These are phyloP conservation scores for Entomobrya proxima DNA, from an alignment of 2,888 invertebrate genomes.

Conservation along the genomic window DNA sequence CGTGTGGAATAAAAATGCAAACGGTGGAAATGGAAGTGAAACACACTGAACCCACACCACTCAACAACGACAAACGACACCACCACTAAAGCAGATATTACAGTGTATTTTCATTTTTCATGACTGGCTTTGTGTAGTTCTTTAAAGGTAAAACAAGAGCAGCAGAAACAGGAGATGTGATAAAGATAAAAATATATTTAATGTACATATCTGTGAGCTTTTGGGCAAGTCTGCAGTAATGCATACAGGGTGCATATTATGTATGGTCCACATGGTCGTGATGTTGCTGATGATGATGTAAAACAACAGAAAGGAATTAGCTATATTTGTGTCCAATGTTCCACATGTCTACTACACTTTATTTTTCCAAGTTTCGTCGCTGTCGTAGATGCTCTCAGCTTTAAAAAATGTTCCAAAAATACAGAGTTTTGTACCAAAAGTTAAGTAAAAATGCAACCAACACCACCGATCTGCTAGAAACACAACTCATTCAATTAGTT, in stretches of 20 bases:
- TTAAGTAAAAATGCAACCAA: conserved; percentile 7
- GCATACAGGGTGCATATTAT: not conserved
- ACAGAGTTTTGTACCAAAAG: not conserved
- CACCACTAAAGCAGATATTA: not conserved
- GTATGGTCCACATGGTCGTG: conserved; percentile 7
- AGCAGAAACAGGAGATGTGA: conserved; percentile 34
- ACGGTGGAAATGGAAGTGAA: conserved; percentile 51
- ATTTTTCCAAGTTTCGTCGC: not conserved
- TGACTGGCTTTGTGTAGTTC: too few species aligned
- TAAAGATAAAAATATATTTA: conserved; percentile 35
- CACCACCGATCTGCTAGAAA: not conserved
- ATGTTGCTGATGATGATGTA: conserved; percentile 20
- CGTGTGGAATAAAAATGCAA: conserved; percentile 49
- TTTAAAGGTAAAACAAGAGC: conserved; percentile 1
- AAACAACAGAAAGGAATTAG: conserved; percentile 48
- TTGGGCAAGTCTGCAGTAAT: not conserved
- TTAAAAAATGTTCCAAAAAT: conserved; percentile 38
- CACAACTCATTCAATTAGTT: conserved; percentile 40
- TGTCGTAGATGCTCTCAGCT: not conserved
- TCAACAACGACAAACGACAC: not conserved
- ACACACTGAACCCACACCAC: conserved; percentile 14
- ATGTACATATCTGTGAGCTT: not conserved
- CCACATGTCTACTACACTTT: not conserved
- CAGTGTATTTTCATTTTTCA: not conserved
- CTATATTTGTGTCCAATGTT: conserved; percentile 22